Base-by-base conservation (phyloP, 2,113 vertebrate species). In the Cranoglanis bouderius region DNA sequence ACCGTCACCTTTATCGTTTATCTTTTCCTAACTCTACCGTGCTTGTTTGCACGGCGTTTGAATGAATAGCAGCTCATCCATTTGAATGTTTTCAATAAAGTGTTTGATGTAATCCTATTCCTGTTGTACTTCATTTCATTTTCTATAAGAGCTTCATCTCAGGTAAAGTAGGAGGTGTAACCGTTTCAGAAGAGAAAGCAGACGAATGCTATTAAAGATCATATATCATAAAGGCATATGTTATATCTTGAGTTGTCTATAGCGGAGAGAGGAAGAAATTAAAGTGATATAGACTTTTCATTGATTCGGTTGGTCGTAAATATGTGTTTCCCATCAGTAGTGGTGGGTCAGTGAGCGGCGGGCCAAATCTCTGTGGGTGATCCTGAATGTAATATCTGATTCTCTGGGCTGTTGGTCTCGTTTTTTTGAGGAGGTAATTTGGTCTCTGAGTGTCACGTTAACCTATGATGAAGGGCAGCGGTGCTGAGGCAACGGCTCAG, bases 171-270 rank as follows among this genome's bases (percentile, higher is more conserved):
- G 70, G 81, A 89, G 81, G 80, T 49, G 67, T 86, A 89, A 87
- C 83, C 70, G 55, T 90, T 86, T 87, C 81, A 49, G 85, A 87
- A 83, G 59, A 89, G 38, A 90, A 87, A 70, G 74, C 70, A 88
- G 89, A 87, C 65, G 85, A 89, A 91, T 82, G 88, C 90, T 84
- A 91, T 85, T 89, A 84, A 89, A 87, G 84, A 87, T 88, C 88
- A 91, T 91, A 85, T 77, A 85, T 91, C 85, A 82, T 74, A 24
- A 84, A 81, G 80, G 84, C 63, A 88, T 86, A 63, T 49, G 87
- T 86, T 83, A 85, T 72, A 88, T 84, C 84, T 53, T 61, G 81
- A 83, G 55, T 40, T 61, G 55, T 74, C 32, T 72, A 75, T 81
- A 88, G 88, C 7, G 19, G 72, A n/a, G 40, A 49, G 59, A 40